phyloP scores from a whole-genome alignment of 2,888 invertebrate genomes.

The Anaspis maculata region DNA sequence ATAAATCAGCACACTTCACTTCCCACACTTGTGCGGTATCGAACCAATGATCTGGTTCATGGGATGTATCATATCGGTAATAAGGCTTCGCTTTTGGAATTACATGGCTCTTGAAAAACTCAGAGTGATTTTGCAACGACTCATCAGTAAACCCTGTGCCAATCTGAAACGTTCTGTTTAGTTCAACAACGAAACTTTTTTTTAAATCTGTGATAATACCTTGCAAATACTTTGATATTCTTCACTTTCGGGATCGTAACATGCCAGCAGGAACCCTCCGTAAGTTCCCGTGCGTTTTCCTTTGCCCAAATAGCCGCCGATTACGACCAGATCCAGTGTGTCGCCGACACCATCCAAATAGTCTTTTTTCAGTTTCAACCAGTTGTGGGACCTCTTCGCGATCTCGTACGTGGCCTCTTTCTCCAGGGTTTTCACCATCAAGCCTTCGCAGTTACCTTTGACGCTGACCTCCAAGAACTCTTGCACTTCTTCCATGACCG shows the following conservation, averaged over 20 bases:
- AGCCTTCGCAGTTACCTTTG: conserved; percentile 93
- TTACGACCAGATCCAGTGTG: conserved; percentile 89
- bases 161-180: conserved; percentile 46
- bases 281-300: conserved; percentile 89
- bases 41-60: conserved; percentile 86
- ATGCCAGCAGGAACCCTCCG: conserved; percentile 93
- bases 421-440: conserved; percentile 95
- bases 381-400: conserved; percentile 87
- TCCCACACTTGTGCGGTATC: conserved; percentile 75
- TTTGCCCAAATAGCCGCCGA: conserved; percentile 88
- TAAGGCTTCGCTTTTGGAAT: conserved; percentile 70
- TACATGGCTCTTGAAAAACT: conserved; percentile 66
- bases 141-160: conserved; percentile 95
- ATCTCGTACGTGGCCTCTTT: conserved; percentile 93
- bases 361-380: conserved; percentile 96
- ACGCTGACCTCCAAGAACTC: conserved; percentile 91
- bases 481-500: conserved; percentile 83
- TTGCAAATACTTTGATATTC: conserved; percentile 91
- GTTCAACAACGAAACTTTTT: no score
- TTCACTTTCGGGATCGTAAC: conserved; percentile 83
- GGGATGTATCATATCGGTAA: conserved; percentile 64
- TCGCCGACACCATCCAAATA: conserved; percentile 95
- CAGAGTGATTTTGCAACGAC: conserved; percentile 67
- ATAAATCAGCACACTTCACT: conserved; percentile 79
- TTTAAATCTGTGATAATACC: no score